Conservation (phyloP, 92 coral and sea anemone species). For the Ricordea florida region DNA sequence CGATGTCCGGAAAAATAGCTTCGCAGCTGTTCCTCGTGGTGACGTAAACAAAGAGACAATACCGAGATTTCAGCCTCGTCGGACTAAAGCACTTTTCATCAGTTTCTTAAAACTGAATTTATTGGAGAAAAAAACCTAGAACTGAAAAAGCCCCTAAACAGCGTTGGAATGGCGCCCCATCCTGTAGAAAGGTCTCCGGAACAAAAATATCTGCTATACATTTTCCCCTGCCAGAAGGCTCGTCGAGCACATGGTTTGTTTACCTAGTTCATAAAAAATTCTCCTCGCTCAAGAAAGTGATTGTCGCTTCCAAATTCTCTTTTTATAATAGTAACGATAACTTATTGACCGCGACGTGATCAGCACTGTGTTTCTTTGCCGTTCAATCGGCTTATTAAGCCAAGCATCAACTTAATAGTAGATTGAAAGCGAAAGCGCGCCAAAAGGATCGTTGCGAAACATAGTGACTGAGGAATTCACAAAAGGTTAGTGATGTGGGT, state of each 20-base stretch:
- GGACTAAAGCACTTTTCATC: slow-evolving; percentile 1
- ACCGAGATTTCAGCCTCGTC: slow-evolving; percentile 53
- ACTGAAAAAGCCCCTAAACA: slow-evolving; percentile 4
- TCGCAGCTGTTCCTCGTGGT: slow-evolving; percentile 71
- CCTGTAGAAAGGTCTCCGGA: neutral
- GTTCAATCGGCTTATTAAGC: neutral
- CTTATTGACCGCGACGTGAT: neutral
- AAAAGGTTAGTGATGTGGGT: neutral
- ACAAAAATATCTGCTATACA: slow-evolving; percentile 3
- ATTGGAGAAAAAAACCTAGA: slow-evolving; percentile 10
- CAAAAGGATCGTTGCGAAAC: slow-evolving; percentile 6
- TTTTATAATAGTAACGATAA: neutral
- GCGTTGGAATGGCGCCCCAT: neutral
- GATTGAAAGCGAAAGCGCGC: slow-evolving; percentile 35
- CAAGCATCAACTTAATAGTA: neutral
- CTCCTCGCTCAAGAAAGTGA: slow-evolving; percentile 13
- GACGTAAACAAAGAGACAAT: slow-evolving; percentile 53
- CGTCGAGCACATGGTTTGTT: slow-evolving; percentile 58
- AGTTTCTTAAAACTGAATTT: slow-evolving; percentile 7
- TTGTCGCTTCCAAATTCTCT: neutral
- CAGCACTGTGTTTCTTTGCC: neutral
- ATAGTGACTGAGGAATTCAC: slow-evolving; percentile 62
- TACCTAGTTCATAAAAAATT: slow-evolving; percentile 47
- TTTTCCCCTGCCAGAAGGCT: neutral
- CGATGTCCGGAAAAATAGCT: neutral